Evolutionary conservation across 1,140 invertebrate genomes (phyloP).

Genomic region (Temnothorax longispinosus): DNA sequence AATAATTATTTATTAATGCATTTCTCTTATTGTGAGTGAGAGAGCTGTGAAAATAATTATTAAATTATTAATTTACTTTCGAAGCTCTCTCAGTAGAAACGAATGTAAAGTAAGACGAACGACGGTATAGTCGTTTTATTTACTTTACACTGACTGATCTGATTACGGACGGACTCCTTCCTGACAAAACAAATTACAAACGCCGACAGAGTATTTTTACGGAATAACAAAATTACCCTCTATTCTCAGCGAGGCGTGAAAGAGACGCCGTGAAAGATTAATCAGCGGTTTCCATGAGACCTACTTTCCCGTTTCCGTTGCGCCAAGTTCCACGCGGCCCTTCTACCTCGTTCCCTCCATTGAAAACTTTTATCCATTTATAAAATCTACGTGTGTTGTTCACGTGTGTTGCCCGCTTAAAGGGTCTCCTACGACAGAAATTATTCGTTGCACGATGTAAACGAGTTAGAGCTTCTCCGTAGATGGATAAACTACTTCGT

Average conservation of each 20-base stretch:
- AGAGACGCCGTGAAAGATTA: constrained; percentile 44
- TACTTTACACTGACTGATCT: constrained; percentile 1
- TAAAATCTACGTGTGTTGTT: constrained; percentile 50
- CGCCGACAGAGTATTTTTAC: constrained; percentile 11
- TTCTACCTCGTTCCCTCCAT: constrained; percentile 39
- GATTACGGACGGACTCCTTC: background rate
- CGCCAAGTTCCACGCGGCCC: constrained; percentile 19
- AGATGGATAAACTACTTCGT: constrained; percentile 4
- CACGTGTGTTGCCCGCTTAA: constrained; percentile 35
- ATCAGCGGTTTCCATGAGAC: constrained; percentile 58
- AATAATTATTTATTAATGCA: background rate
- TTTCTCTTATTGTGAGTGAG: background rate
- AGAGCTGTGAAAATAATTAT: background rate
- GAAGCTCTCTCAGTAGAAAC: background rate
- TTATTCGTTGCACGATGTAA: constrained; percentile 12
- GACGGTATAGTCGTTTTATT: background rate
- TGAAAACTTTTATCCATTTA: constrained; percentile 61
- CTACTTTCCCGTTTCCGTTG: constrained; percentile 52
- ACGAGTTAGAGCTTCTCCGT: background rate
- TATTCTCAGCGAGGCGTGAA: constrained; percentile 43
- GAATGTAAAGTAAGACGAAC: background rate
- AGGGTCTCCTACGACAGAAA: constrained; percentile 35
- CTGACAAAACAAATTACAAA: constrained; percentile 45
- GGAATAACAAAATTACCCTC: constrained; percentile 49
- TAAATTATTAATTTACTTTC: constrained; percentile 22